Conservation (phyloP, 2,797 vertebrate species). For the Mormyrops boulengeri region DNA sequence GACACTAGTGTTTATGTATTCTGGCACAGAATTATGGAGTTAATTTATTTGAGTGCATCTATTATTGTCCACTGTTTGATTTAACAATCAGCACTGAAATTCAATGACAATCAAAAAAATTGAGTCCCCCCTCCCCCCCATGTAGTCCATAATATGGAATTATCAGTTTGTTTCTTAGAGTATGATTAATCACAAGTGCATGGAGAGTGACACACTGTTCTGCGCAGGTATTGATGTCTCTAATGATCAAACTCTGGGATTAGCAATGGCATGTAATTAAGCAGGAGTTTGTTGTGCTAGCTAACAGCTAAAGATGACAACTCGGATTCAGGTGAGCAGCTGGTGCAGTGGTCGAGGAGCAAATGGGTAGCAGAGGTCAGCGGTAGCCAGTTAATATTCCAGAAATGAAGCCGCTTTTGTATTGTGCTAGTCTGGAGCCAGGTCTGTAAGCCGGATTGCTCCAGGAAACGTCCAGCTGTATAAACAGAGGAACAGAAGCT, state of each 20-base stretch:
- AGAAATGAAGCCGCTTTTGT: background rate
- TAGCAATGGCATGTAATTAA: background rate
- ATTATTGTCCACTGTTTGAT: background rate
- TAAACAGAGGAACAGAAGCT: background rate
- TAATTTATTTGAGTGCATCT: background rate
- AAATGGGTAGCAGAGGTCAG: background rate
- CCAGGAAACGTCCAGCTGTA: constrained; percentile 4
- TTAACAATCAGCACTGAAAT: background rate
- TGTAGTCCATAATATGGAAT: background rate
- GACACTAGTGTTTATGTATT: constrained; percentile 19
- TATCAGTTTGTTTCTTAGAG: background rate
- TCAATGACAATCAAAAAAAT: background rate
- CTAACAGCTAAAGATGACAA: background rate
- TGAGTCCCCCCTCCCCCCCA: background rate
- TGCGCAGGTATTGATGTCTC: background rate
- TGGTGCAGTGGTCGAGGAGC: background rate
- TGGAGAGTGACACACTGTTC: background rate
- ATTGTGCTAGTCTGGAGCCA: background rate
- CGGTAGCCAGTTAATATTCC: background rate
- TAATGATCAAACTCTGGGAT: background rate
- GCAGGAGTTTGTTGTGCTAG: background rate
- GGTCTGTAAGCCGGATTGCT: background rate
- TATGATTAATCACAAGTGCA: background rate
- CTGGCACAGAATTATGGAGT: constrained; percentile 24
- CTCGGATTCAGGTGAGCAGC: background rate